Percentiles rank a stretch among this genome's conserved stretches.
Evolutionary conservation across 2,797 vertebrate genomes (phyloP).

Genomic region (Tadarida brasiliensis): DNA sequence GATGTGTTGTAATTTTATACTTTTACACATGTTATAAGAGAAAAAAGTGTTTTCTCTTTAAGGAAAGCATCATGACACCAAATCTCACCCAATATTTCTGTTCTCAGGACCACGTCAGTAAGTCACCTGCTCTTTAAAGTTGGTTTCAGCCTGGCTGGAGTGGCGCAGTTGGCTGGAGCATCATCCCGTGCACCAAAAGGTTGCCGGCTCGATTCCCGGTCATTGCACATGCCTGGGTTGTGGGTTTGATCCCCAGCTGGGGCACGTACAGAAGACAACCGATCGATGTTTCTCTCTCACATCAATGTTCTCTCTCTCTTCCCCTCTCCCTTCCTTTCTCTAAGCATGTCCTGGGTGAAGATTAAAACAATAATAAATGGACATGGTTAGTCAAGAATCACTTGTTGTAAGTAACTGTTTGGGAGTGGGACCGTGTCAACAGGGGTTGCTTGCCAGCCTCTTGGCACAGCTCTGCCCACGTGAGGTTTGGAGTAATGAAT

Average conservation of each 20-base stretch:
- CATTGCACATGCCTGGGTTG: background rate
- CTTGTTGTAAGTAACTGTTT: slow-evolving; percentile 45
- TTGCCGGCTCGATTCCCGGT: background rate
- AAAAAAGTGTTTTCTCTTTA: background rate
- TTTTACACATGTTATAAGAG: background rate
- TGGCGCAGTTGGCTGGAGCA: background rate
- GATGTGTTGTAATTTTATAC: background rate
- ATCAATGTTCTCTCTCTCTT: background rate
- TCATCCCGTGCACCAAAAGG: background rate
- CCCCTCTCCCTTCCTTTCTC: background rate
- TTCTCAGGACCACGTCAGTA: background rate
- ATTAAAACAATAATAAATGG: background rate
- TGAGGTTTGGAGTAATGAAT: slow-evolving; percentile 68
- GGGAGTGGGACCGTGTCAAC: slow-evolving; percentile 3
- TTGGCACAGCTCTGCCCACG: slow-evolving; percentile 49
- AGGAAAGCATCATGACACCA: background rate
- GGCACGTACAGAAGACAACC: background rate
- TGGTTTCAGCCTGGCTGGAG: background rate
- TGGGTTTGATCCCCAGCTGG: too few relatives aligned
- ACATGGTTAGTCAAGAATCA: slow-evolving; percentile 23
- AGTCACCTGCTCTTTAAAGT: background rate
- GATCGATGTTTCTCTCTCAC: background rate
- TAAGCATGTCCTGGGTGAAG: background rate
- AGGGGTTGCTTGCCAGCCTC: slow-evolving; percentile 39
- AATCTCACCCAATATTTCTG: background rate